Evolutionary conservation across 1,140 invertebrate genomes (phyloP), one percentile per base, ranked within the genome.

Genomic region (Pararge aegeria): DNA sequence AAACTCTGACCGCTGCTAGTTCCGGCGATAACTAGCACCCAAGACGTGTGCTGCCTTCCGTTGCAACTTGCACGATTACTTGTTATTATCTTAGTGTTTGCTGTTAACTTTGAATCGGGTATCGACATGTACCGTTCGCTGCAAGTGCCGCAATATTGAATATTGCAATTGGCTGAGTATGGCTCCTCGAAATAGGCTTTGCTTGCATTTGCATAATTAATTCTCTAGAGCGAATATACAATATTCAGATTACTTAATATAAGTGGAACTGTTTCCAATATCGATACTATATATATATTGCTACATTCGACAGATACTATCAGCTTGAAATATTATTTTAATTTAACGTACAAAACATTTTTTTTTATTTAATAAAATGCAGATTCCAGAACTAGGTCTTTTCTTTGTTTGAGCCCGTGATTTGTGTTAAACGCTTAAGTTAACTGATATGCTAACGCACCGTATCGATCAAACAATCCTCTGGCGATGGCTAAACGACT

Each of bases 1-100:
- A 73, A 82, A 82, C 79, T 86, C 79, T 81, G 76, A 78, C 74
- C 81, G 74, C 74, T 70, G 54, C 48, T 38, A 66, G 46, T 62
- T 73, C 58, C 61, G 64, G 30, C 73, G 64, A 75, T 76, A 80
- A 75, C 72, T 82, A 73, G 70, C 64, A 78, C 65, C 61, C 68
- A 80, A 82, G 77, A 65, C 70, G 54, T 75, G 69, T 80, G 67
- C 70, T 76, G 56, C 66, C 52, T 69, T 66, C 57, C 61, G 50
- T 60, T 66, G 60, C 58, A 78, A 80, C 62, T 80, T 79, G 64
- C 56, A 61, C 61, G 70, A 83, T 78, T 76, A 75, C 72, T 83
- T 76, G 75, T 64, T 75, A 77, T 75, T 80, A 79, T 78, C 68
- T 75, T 67, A 69, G 61, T 67, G 68, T 76, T 73, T 68, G 60